Base-by-base conservation (phyloP, 2,888 invertebrate genomes). In the Ornithoptera priamus region DNA sequence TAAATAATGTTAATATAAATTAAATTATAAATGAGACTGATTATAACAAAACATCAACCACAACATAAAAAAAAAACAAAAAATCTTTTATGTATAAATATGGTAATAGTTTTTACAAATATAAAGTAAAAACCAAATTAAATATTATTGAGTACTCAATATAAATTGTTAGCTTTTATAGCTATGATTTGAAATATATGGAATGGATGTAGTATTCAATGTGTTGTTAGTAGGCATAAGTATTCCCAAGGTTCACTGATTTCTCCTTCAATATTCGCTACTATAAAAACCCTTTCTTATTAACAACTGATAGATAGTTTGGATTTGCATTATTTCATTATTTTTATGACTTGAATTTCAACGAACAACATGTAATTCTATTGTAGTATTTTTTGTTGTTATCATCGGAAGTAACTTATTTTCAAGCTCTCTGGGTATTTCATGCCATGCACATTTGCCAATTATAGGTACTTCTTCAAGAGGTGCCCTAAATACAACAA, bases 401-500 rank as follows among this genome's bases (percentile, higher is more conserved):
- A 97, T 93, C 76, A 96, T 93, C 24, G 94, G 87, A 18, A 96
- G 90, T 66, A 98, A 85, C 74, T 93, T 93, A 71, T 95, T 95
- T 65, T 96, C 96, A 53, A 96, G 86, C 60, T 95, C 94, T 77
- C 93, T 92, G 42, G 95, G 93, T 60, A 97, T 87, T 87, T 97
- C 97, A 77, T 97, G 96, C 98, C 98, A 98, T 18, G 96, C 95
- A 89, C 97, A 98, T 87, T 97, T 97, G 70, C 97, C 97, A 80
- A 96, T 96, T 6, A 97, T 94, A 15, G 96, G 95, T 0, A 97
- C 97, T 81, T 97, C 97, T 89, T 98, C 98, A 42, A 98, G 89
- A 0, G 97, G 96, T 50, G 96, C 94, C 74, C 97, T 93, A 81
- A 98, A 97, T 1, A 97, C 96, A 18, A 98, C 96, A 64, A 98